Base-by-base conservation (phyloP, 2,888 invertebrate species). In the Cerastis leucographa region DNA sequence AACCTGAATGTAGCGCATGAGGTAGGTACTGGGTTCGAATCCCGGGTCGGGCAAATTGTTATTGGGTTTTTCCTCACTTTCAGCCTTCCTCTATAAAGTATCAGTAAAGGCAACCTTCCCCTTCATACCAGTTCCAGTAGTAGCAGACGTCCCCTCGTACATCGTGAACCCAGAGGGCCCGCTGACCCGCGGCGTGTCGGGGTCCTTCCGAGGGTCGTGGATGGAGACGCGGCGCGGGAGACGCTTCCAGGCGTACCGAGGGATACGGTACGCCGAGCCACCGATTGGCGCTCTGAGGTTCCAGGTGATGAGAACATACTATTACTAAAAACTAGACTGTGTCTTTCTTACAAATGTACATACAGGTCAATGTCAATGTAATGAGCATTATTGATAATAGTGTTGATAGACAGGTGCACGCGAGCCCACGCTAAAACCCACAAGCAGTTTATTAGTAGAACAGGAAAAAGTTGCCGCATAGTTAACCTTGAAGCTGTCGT, bases 211-310 rank as follows among this genome's bases (percentile, higher is more conserved):
- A 2, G 97, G 97, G 1, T 91, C 90, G 0, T 92, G 92, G 84
- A 91, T 97, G 92, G 87, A 89, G 40, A 94, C 95, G 3, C 92
- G 96, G 0, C 90, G 91, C 29, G 96, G 95, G 0, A 89, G 94
- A 4, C 90, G 89, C 40, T 93, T 97, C 85, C 93, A 93, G 76
- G 95, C 97, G 0, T 97, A 95, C 89, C 91, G 96, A 0, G 96
- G 96, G 1, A 95, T 97, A 59, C 91, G 91, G 9, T 97, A 96
- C 71, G 97, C 96, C 0, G 92, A 95, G 74, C 92, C 97, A 0
- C 97, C 97, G 0, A 85, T 94, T 0, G 94, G 94, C 0, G 89
- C 92, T 0, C 88, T 94, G 11, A 89, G 97, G n/a, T 95, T 95
- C 70, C 89, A 97, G 93, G 64, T 64, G 42, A 61, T 4, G 29